Percentiles rank a stretch among this genome's conserved stretches.
Conservation (phyloP, 2,113 vertebrate species). For the Micronisus gabar region DNA sequence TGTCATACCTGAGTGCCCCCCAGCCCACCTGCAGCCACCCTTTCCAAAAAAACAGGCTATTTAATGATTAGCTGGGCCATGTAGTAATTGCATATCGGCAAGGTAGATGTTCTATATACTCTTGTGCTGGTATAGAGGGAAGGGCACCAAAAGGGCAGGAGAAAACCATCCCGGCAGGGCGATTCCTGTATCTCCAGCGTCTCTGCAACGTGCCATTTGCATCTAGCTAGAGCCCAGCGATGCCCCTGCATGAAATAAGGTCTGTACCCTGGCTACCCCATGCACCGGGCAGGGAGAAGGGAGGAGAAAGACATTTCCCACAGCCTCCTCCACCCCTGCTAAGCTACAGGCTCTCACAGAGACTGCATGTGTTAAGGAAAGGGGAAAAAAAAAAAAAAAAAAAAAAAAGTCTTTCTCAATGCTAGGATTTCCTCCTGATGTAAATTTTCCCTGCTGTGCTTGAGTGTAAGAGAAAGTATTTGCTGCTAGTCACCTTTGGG, state of each 20-base stretch:
- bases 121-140: background rate
- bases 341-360: background rate
- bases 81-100: rapidly evolving
- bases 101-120: background rate
- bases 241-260: rapidly evolving
- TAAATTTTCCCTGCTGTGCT: rapidly evolving
- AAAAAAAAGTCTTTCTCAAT: background rate
- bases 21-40: background rate
- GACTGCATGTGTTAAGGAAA: background rate
- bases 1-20: background rate
- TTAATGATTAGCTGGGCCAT: background rate
- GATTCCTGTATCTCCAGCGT: rapidly evolving
- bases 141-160: background rate
- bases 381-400: background rate
- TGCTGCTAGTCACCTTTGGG: background rate
- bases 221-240: rapidly evolving
- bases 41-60: background rate
- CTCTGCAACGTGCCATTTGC: rapidly evolving
- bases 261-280: background rate
- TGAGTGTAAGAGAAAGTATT: background rate
- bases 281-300: rapidly evolving
- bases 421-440: background rate
- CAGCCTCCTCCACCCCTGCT: background rate
- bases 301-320: background rate
- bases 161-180: background rate